Percentiles rank a stretch among this genome's conserved stretches.
Conservation (phyloP, 2,797 vertebrate genomes). For the Myotis vivesi region DNA sequence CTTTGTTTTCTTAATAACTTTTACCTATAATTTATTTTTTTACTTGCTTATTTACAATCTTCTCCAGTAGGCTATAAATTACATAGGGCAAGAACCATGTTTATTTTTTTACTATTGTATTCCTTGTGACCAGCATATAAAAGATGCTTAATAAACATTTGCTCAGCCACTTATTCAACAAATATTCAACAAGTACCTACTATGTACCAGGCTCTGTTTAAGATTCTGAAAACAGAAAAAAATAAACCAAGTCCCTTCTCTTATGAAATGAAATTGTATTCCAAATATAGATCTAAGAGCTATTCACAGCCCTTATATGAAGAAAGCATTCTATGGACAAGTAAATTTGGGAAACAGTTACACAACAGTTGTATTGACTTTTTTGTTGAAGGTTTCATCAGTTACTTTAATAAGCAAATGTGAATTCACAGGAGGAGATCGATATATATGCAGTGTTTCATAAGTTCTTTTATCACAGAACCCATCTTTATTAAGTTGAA, state of each 20-base stretch:
- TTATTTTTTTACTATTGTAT: slow-evolving; percentile 11
- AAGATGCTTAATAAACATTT: background rate
- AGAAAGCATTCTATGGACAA: background rate
- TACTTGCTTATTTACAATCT: background rate
- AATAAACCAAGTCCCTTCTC: background rate
- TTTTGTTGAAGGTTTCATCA: slow-evolving; percentile 18
- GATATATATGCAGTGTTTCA: background rate
- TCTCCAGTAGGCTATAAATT: background rate
- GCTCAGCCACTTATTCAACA: background rate
- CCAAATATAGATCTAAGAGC: background rate
- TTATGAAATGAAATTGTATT: background rate
- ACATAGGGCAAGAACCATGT: background rate
- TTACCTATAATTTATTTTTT: background rate
- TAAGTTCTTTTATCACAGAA: background rate
- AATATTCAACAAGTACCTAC: background rate
- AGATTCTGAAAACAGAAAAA: slow-evolving; percentile 29
- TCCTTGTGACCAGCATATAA: background rate
- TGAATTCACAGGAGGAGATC: background rate
- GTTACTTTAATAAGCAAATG: background rate
- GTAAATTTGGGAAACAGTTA: slow-evolving; percentile 11
- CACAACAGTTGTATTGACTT: background rate
- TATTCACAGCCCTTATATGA: background rate
- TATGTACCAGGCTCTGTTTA: background rate
- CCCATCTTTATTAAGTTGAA: background rate
- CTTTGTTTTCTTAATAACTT: background rate